Evolutionary conservation across 2,797 vertebrate species (phyloP), one percentile per base, ranked within the genome.

Genomic region (Synanceia verrucosa): DNA sequence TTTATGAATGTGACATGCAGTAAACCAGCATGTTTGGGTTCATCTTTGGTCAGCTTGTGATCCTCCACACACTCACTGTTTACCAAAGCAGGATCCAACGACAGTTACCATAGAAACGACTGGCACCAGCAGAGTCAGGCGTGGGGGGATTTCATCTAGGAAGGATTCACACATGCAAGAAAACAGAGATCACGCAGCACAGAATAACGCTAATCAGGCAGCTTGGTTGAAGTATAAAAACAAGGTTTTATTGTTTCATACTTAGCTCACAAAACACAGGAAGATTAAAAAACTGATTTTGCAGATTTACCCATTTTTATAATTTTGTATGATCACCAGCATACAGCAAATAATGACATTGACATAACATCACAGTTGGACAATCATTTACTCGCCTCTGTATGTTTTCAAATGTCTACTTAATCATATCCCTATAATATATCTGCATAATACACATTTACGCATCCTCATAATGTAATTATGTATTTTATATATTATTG

Each of bases 81-180:
- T 85, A 80, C 85, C 66, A 61, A 66, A 48, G 39, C 73, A 65
- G 69, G 78, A 86, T 85, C 86, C 78, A 79, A 77, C 53, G 24
- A 50, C 84, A 70, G 89, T 93, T 93, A 63, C 91, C 90, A 93
- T 94, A 84, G 92, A 78, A 88, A 93, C 14, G 37, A 70, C 81
- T 61, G 65, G 74, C 75, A 80, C 73, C 56, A 57, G 82, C 80
- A 46, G 74, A 64, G 73, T 47, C n/a, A n/a, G n/a, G n/a, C 2
- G 14, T 73, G 65, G 65, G 52, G 6, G 36, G 65, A 69, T 73
- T 61, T 76, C 53, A 71, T 83, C 83, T 82, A 63, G 61, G 5
- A 65, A 47, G 36, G 74, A 66, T 81, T 79, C 53, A 57, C 64
- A 74, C 70, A 46, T 66, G 59, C 64, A 61, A 37, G 64, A 43